Base-by-base conservation (phyloP, 2,113 vertebrate species). In the Alosa alosa region DNA sequence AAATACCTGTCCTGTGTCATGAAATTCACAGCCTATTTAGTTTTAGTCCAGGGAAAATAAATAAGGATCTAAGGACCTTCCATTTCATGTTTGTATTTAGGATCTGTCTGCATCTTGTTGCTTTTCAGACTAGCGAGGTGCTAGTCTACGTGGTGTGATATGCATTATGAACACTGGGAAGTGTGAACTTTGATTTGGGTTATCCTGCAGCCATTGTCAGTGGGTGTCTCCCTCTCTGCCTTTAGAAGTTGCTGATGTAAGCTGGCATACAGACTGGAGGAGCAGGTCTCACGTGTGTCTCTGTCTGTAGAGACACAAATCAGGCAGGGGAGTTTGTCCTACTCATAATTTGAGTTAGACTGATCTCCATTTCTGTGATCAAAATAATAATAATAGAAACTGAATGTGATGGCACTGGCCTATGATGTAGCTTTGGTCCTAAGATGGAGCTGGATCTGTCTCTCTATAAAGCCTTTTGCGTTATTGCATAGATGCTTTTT, bases 181-280 rank as follows among this genome's bases (percentile, higher is more conserved):
- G 36, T 78, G 31, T 39, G 72, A 78, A 78, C 72, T 78, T 78
- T 78, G 72, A 39, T 78, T 31, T 31, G n/a, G 72, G 11, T 36
- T 78, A 36, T 78, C 31, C 36, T 13, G 13, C 31, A 15, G 72
- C 13, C 31, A 31, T 72, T 39, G 36, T 39, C 25, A 15, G 10
- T 39, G 55, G 55, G 55, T 60, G 20, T 60, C 55, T 60, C 55
- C 55, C 55, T 22, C 55, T 18, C 55, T 22, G 72, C 17, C 72
- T 68, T 78, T 36, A 78, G 5, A 78, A 78, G 11, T 78, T 78
- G 72, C 72, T 36, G 72, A 78, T 78, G 72, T 39, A 78, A 78
- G 72, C 72, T 78, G 72, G 11, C 72, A 78, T 39, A 36, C 72
- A 78, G 25, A 78, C 25, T 78, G 31, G 36, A n/a, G n/a, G n/a